phyloP scores from a whole-genome alignment of 2,888 invertebrate species.

The Cerceris rybyensis region DNA sequence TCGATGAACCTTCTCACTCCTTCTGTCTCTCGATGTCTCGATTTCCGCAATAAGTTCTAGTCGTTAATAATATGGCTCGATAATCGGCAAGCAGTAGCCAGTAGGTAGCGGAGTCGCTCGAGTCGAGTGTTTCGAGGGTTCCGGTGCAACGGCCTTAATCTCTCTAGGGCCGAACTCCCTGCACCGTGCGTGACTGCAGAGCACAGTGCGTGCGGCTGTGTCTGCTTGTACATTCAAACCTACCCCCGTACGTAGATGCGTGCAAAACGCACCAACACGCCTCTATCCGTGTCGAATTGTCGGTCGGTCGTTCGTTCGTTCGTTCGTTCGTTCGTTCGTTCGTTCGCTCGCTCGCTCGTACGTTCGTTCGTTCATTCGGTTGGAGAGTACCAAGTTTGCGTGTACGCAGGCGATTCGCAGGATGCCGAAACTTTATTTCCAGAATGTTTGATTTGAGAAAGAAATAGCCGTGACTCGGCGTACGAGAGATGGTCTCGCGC shows the following conservation, averaged over 20 bases:
- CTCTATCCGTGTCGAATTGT: constrained; percentile 4
- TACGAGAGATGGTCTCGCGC: constrained; percentile 56
- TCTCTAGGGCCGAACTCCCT: constrained; percentile 78
- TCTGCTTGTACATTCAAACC: neutral
- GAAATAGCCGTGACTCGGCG: constrained; percentile 75
- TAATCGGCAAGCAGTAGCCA: constrained; percentile 39
- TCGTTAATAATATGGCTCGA: neutral
- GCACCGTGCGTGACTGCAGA: constrained; percentile 76
- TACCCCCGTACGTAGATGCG: constrained; percentile 27
- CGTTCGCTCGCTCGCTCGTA: constrained; percentile 29
- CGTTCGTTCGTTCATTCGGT: constrained; percentile 22
- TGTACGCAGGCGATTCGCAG: constrained; percentile 51
- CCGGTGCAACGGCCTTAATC: constrained; percentile 80
- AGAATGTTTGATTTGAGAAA: constrained; percentile 80
- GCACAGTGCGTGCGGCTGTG: constrained; percentile 58
- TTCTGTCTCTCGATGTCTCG: too few species aligned
- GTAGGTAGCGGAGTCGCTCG: constrained; percentile 52
- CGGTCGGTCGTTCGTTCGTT: constrained; percentile 10
- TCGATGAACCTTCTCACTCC: too few species aligned
- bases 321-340: too few species aligned
- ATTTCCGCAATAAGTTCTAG: too few species aligned
- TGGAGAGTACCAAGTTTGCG: constrained; percentile 13
- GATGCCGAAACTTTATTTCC: constrained; percentile 79
- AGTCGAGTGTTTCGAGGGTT: constrained; percentile 72
- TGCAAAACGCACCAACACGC: constrained; percentile 30